These are phyloP conservation scores for Indicator maculatus DNA, from an alignment of 2,113 vertebrate genomes.

Conservation along the genomic window DNA sequence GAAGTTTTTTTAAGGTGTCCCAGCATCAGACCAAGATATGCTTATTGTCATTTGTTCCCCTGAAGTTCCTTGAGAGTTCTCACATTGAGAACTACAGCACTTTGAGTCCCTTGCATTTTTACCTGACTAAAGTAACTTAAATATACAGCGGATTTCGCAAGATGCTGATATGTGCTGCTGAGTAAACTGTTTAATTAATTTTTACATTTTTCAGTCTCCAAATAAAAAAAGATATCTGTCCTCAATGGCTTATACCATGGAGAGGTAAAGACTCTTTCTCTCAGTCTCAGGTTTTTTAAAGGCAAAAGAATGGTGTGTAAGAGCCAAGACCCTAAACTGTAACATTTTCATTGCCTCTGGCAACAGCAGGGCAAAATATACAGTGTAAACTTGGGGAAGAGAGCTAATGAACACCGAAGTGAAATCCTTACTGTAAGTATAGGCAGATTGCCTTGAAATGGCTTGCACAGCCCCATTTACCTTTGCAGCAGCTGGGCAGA, in stretches of 20 bases:
- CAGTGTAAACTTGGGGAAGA: background rate
- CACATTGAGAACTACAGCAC: background rate
- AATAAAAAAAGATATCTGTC: background rate
- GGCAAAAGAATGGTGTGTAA: background rate
- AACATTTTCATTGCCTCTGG: background rate
- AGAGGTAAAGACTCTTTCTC: background rate
- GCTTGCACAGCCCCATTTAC: background rate
- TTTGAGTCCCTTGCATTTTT: background rate
- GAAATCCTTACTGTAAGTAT: background rate
- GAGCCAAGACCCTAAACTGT: background rate
- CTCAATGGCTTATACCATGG: background rate
- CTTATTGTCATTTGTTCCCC: background rate
- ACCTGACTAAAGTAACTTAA: background rate
- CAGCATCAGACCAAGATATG: background rate
- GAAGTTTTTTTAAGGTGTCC: background rate
- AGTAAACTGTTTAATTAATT: background rate
- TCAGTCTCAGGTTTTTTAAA: background rate
- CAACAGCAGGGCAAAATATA: background rate
- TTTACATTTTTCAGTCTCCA: background rate
- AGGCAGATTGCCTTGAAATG: background rate
- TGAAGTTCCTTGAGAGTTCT: background rate
- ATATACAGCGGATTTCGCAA: background rate
- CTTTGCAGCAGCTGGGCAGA: background rate
- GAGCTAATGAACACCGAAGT: background rate
- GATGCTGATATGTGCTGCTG: background rate